These are phyloP conservation scores for Erynnis tages DNA, from an alignment of 2,888 invertebrate species.

Conservation along the genomic window DNA sequence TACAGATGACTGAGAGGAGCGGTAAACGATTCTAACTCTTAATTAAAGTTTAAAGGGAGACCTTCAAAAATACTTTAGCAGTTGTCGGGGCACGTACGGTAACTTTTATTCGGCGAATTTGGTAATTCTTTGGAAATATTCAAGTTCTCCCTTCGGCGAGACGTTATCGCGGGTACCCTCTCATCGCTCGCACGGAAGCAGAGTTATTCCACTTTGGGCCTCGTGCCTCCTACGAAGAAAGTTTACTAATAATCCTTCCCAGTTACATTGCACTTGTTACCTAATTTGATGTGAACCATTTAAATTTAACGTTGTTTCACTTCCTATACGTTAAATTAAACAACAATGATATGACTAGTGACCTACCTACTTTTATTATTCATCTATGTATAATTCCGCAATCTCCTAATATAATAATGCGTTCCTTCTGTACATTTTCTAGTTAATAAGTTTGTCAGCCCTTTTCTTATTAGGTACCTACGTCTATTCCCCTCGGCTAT, in stretches of 20 bases:
- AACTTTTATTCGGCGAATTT: slow-evolving; percentile 72
- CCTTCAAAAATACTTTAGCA: slow-evolving; percentile 64
- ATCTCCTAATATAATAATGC: not conserved
- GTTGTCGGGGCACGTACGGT: slow-evolving; percentile 65
- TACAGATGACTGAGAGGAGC: slow-evolving; percentile 9
- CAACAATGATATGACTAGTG: not conserved
- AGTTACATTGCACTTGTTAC: not conserved
- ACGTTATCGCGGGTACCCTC: slow-evolving; percentile 72
- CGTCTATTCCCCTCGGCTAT: slow-evolving; percentile 4
- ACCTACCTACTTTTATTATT: not conserved
- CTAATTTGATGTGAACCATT: not conserved
- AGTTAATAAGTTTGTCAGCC: not conserved
- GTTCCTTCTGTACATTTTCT: not conserved
- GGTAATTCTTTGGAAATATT: slow-evolving; percentile 75
- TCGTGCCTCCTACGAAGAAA: slow-evolving; percentile 12
- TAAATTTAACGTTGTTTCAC: not conserved
- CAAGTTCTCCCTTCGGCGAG: slow-evolving; percentile 75
- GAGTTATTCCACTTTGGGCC: slow-evolving; percentile 20
- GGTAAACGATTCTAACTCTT: slow-evolving; percentile 54
- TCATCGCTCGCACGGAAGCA: slow-evolving; percentile 52
- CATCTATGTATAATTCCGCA: not conserved
- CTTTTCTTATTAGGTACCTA: not conserved
- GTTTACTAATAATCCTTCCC: slow-evolving; percentile 18
- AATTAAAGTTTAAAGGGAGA: slow-evolving; percentile 56
- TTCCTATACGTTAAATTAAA: too few species aligned